Percentiles rank a stretch among this genome's conserved stretches.
Conservation (phyloP, 2,113 vertebrate species). For the Pollachius pollachius region DNA sequence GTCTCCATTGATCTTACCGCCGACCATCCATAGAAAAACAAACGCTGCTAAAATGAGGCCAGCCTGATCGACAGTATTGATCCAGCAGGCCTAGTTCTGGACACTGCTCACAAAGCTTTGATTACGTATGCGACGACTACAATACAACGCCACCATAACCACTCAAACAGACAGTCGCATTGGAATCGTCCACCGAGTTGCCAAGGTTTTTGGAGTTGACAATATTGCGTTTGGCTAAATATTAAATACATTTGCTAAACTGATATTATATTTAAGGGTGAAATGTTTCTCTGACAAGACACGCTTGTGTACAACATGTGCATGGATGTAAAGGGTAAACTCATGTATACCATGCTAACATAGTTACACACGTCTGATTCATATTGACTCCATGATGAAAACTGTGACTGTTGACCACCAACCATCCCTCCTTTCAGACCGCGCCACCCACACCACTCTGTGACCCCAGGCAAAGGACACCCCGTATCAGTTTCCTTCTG, state of each 20-base stretch:
- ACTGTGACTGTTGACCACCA: background rate
- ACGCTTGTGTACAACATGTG: background rate
- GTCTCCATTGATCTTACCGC: too few species aligned
- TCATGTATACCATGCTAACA: background rate
- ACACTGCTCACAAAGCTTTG: constrained; percentile 32
- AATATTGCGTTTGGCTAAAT: background rate
- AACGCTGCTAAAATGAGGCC: constrained; percentile 58
- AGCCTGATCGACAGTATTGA: constrained; percentile 60
- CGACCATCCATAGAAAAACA: constrained; percentile 38
- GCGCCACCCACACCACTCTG: too few species aligned
- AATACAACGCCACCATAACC: constrained; percentile 3
- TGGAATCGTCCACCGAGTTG: background rate
- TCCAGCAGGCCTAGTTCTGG: constrained; percentile 48
- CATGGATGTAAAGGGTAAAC: background rate
- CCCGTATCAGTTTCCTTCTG: too few species aligned
- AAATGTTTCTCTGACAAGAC: too few species aligned
- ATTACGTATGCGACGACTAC: constrained; percentile 35
- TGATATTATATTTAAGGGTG: too few species aligned
- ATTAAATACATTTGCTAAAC: background rate
- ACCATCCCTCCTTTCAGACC: background rate
- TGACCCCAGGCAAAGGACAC: too few species aligned
- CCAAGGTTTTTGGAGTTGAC: too few species aligned
- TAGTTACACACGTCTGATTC: too few species aligned
- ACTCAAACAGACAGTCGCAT: background rate
- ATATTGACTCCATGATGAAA: constrained; percentile 3